These are phyloP conservation scores for Hippopotamyrus pictus DNA, from an alignment of 2,797 vertebrate genomes.

Conservation along the genomic window DNA sequence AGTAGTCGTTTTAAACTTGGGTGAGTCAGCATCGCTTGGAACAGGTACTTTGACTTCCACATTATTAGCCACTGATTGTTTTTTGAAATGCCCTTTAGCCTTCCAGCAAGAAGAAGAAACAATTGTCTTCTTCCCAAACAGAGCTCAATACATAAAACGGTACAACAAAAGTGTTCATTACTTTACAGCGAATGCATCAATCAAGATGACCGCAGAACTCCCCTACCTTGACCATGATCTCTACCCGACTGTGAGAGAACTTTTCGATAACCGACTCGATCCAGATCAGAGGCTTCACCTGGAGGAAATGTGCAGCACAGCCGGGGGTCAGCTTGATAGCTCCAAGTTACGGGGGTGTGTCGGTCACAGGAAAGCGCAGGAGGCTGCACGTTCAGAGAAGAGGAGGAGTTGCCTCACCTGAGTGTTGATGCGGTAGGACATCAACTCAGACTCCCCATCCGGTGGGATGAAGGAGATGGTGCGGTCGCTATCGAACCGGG, in stretches of 20 bases:
- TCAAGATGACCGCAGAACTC: not conserved
- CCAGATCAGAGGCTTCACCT: constrained; percentile 94
- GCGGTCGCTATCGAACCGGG: constrained; percentile 82
- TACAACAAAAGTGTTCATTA: not conserved
- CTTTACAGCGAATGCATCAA: not conserved
- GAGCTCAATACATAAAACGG: not conserved
- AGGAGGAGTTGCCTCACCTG: constrained; percentile 56
- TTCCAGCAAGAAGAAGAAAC: constrained; percentile 35
- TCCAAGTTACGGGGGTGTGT: not conserved
- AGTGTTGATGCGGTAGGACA: constrained; percentile 89
- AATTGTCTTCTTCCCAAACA: not conserved
- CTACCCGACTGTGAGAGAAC: constrained; percentile 87
- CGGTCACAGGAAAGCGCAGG: not conserved
- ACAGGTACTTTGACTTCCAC: constrained; percentile 87
- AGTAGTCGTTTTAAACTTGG: constrained; percentile 86
- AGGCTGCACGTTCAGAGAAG: not conserved
- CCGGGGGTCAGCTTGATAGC: not conserved
- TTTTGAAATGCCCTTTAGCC: constrained; percentile 96
- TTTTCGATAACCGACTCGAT: constrained; percentile 91
- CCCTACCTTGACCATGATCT: constrained; percentile 89
- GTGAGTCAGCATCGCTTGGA: constrained; percentile 87
- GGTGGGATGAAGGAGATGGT: constrained; percentile 93
- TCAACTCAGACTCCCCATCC: constrained; percentile 86
- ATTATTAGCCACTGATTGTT: constrained; percentile 89
- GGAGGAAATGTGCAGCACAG: not conserved